Percentiles rank a stretch among this genome's conserved stretches.
Conservation (phyloP, 1,140 invertebrate species). For the Calliopsis andreniformis region DNA sequence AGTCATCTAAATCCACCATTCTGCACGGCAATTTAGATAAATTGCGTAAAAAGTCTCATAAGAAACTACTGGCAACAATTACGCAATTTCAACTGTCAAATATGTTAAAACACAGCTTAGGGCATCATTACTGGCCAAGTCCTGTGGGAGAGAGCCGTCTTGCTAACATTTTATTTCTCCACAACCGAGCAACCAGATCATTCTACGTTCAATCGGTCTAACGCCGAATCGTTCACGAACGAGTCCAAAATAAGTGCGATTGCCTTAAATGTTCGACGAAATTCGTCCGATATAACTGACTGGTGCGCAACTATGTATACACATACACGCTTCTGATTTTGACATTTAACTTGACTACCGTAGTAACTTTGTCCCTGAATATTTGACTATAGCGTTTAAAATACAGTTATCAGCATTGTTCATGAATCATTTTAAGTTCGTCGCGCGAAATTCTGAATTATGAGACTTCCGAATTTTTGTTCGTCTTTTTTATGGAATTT, state of each 20-base stretch:
- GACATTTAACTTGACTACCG: slow-evolving; percentile 57
- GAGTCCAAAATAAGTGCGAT: slow-evolving; percentile 8
- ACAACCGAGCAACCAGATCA: background rate
- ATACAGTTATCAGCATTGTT: background rate
- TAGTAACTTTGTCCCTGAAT: slow-evolving; percentile 34
- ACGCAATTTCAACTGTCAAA: slow-evolving; percentile 66
- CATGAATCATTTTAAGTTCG: slow-evolving; percentile 6
- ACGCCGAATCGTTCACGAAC: slow-evolving; percentile 18
- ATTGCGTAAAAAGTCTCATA: slow-evolving; percentile 44
- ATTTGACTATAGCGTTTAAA: slow-evolving; percentile 9
- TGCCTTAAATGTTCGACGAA: background rate
- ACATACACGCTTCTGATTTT: slow-evolving; percentile 37
- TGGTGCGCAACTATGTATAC: slow-evolving; percentile 7
- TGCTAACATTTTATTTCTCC: slow-evolving; percentile 10
- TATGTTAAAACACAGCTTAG: slow-evolving; percentile 61
- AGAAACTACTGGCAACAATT: slow-evolving; percentile 50
- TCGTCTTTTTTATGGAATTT: no score
- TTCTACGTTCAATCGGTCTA: slow-evolving; percentile 6
- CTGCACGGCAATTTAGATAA: slow-evolving; percentile 37
- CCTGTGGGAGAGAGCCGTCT: background rate
- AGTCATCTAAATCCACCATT: slow-evolving; percentile 74
- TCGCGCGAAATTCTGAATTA: slow-evolving; percentile 2
- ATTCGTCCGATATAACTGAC: slow-evolving; percentile 5
- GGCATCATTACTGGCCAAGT: slow-evolving; percentile 27
- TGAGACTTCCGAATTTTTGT: background rate